Conservation (phyloP, 2,797 vertebrate species). For the Alosa sapidissima region DNA sequence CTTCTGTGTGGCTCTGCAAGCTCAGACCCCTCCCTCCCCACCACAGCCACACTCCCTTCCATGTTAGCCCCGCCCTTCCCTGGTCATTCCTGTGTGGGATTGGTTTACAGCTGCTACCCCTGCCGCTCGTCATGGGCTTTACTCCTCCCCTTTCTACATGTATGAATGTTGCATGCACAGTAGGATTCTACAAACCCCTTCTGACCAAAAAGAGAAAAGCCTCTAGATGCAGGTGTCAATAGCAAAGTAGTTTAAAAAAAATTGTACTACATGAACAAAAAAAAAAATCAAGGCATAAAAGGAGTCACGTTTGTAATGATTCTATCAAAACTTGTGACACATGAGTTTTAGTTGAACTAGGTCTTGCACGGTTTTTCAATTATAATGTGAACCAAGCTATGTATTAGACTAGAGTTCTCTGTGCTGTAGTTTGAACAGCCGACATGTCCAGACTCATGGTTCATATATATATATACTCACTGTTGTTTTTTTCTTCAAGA, state of each 20-base stretch:
- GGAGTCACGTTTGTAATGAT: constrained; percentile 34
- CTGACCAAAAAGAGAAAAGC: constrained; percentile 56
- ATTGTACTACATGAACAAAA: not conserved
- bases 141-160: constrained; percentile 25
- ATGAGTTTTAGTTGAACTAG: constrained; percentile 38
- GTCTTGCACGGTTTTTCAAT: constrained; percentile 49
- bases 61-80: constrained; percentile 6
- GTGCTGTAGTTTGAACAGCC: not conserved
- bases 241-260: constrained; percentile 5
- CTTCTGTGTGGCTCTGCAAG: constrained; percentile 2
- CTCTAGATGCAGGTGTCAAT: constrained; percentile 12
- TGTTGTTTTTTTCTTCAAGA: constrained; percentile 28
- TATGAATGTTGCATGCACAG: constrained; percentile 38
- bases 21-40: not conserved
- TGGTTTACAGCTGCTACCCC: constrained; percentile 45
- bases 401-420: constrained; percentile 4
- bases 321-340: constrained; percentile 33
- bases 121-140: constrained; percentile 21
- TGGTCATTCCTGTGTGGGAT: constrained; percentile 34
- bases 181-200: constrained; percentile 28
- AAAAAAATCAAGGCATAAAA: constrained; percentile 1
- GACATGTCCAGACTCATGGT: not conserved
- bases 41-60: not conserved
- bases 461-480: not conserved
- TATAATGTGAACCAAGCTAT: constrained; percentile 46